A percentile compares a stretch with the other conserved stretches of the same genome.
Evolutionary conservation across 2,888 invertebrate species (phyloP).

Genomic region (Napeogenes inachia): DNA sequence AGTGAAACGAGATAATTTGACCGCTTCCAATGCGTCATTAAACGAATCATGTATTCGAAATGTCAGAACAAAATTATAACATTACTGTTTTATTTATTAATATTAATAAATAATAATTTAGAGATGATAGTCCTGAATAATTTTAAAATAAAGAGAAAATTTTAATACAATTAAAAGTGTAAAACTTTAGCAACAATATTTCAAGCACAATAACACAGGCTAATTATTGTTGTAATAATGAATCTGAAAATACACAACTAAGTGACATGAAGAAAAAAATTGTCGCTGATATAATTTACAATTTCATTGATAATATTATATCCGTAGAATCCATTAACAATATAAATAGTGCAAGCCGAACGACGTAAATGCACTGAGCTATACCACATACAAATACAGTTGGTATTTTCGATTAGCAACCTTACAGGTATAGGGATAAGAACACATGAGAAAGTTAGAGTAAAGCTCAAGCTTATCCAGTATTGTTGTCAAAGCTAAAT

Average conservation of each 20-base stretch:
- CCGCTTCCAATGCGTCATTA: constrained; percentile 4
- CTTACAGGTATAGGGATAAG: constrained; percentile 22
- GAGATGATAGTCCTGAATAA: too few relatives aligned
- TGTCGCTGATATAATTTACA: constrained; percentile 35
- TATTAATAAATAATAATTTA: too few relatives aligned
- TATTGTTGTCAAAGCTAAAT: constrained; percentile 67
- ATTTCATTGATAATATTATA: constrained; percentile 62
- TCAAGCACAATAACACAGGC: too few relatives aligned
- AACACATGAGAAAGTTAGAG: constrained; percentile 20
- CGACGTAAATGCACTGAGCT: constrained; percentile 59
- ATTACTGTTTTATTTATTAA: too few relatives aligned
- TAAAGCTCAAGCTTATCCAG: constrained; percentile 46
- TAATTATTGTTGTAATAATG: too few relatives aligned
- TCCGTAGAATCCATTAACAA: constrained; percentile 68
- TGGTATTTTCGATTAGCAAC: constrained; percentile 25
- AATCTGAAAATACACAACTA: too few relatives aligned
- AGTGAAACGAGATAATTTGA: constrained; percentile 15
- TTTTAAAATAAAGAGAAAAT: too few relatives aligned
- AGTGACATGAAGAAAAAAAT: too few relatives aligned
- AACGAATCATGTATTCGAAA: too few relatives aligned
- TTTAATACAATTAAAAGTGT: too few relatives aligned
- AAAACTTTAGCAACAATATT: too few relatives aligned
- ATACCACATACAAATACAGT: constrained; percentile 31
- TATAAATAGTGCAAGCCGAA: constrained; percentile 61
- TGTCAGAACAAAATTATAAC: too few relatives aligned